phyloP scores from a whole-genome alignment of 92 coral and sea anemone species.

The Siderastrea siderea region DNA sequence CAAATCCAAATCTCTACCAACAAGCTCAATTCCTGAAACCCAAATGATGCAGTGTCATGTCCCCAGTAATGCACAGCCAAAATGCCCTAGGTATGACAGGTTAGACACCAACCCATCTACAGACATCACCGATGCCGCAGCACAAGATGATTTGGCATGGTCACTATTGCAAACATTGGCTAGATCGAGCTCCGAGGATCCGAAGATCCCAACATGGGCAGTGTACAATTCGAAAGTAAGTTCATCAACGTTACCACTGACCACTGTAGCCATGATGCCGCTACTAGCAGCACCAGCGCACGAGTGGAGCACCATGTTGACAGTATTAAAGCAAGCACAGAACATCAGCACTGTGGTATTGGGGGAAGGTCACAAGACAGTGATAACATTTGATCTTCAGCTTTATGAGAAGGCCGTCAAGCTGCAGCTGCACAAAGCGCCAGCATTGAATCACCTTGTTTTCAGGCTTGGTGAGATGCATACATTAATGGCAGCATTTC shows the following conservation, averaged over 20 bases:
- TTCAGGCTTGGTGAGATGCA: conserved; percentile 10
- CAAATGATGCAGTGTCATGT: no score
- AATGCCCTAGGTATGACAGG: no score
- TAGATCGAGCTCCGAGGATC: not conserved
- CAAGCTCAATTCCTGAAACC: no score
- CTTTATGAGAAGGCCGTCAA: conserved; percentile 27
- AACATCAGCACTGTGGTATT: not conserved
- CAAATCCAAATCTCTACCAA: no score
- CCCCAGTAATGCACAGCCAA: no score
- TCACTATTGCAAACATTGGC: conserved; percentile 11
- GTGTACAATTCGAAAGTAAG: conserved; percentile 21
- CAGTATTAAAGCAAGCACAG: no score
- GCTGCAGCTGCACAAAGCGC: conserved; percentile 16
- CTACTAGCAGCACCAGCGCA: not conserved
- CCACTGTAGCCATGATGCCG: conserved; percentile 50
- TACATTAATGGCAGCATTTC: not conserved
- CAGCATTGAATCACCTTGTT: conserved; percentile 32
- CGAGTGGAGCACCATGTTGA: no score
- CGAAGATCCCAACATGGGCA: not conserved
- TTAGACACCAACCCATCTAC: no score
- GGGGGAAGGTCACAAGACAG: conserved; percentile 16
- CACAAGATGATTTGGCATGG: no score
- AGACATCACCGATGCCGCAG: no score
- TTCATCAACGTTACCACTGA: conserved; percentile 24
- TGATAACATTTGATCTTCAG: not conserved